Conservation (phyloP, 2,797 vertebrate species). For the Serranus cabrilla region DNA sequence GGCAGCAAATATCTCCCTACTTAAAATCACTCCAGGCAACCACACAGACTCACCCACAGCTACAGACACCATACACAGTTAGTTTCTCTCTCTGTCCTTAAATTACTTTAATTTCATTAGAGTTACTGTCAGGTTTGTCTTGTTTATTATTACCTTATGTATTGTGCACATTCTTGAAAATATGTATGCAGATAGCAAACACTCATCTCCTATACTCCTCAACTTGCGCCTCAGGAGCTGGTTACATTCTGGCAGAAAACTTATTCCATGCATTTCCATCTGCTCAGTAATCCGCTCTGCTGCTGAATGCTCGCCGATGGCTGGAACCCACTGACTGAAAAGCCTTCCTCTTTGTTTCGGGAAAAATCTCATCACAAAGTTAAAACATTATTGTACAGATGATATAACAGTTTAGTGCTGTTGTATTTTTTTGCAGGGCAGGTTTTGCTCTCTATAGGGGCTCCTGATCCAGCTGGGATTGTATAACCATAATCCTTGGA, state of each 20-base stretch:
- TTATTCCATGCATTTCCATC: not conserved
- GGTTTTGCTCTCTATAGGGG: not conserved
- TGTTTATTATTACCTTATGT: not conserved
- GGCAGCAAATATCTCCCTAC: not conserved
- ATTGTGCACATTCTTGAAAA: conserved; percentile 4
- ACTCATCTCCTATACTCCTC: conserved; percentile 18
- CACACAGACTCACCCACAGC: conserved; percentile 2
- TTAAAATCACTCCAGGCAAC: not conserved
- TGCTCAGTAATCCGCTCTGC: conserved; percentile 3
- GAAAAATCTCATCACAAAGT: not conserved
- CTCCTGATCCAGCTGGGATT: not conserved
- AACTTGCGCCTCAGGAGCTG: not conserved
- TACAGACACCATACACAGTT: not conserved
- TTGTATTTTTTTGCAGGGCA: not conserved
- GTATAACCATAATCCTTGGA: not conserved
- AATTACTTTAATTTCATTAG: conserved; percentile 13
- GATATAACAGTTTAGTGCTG: not conserved
- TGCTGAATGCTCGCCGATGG: not conserved
- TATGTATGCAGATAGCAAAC: conserved; percentile 12
- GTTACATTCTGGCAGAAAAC: conserved; percentile 9
- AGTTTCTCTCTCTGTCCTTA: not conserved
- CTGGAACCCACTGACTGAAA: not conserved
- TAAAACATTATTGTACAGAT: not conserved
- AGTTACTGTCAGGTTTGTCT: not conserved
- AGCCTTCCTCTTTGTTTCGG: not conserved